Conservation (phyloP, 2,113 vertebrate genomes). For the Rhinoderma darwinii region DNA sequence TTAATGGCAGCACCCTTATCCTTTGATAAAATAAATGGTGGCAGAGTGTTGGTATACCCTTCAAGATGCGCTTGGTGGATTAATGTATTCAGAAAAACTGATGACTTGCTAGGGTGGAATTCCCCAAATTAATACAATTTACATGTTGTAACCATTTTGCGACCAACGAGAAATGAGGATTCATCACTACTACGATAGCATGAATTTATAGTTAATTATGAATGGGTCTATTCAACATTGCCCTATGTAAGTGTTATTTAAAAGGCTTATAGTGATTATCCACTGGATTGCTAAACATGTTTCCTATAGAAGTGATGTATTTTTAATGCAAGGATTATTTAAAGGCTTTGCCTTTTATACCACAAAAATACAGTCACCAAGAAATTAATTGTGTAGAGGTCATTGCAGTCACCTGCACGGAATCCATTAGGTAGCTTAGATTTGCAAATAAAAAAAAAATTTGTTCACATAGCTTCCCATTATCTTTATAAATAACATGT, state of each 20-base stretch:
- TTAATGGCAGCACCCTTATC: neutral
- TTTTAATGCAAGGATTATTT: neutral
- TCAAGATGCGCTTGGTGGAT: neutral
- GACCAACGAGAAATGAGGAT: neutral
- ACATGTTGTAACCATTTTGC: neutral
- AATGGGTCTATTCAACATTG: neutral
- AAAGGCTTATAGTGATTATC: neutral
- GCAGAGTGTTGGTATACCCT: neutral
- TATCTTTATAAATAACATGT: neutral
- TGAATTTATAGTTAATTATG: neutral
- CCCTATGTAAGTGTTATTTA: neutral
- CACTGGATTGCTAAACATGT: no score
- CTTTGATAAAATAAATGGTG: neutral
- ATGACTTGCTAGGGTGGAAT: neutral
- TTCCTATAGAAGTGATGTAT: neutral
- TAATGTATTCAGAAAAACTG: neutral
- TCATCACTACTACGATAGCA: neutral
- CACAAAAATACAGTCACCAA: neutral
- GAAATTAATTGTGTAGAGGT: neutral
- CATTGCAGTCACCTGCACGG: neutral
- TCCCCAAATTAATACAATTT: neutral
- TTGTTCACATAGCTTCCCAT: no score
- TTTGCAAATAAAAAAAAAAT: neutral
- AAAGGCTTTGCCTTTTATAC: neutral
- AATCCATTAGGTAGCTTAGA: neutral